A percentile compares a stretch with the other conserved stretches of the same genome.
Evolutionary conservation across 30 jellyfish, hydroid and myxozoan species (phyloP).

Genomic region (Pseudorhiza aurosa): DNA sequence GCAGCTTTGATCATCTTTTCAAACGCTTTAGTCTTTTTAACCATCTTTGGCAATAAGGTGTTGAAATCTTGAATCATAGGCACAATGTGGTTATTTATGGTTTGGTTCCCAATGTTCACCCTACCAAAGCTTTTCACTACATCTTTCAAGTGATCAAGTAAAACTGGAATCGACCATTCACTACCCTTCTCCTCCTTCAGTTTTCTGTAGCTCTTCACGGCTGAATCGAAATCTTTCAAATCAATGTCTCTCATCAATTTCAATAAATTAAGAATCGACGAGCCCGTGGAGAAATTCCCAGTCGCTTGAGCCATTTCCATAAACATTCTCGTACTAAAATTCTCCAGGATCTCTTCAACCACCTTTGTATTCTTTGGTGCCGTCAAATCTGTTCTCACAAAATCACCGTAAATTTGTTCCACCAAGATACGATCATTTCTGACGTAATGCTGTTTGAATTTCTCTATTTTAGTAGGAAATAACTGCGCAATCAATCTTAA

Average conservation of each 20-base stretch:
- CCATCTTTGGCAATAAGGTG: constrained; percentile 22
- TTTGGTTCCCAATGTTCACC: constrained; percentile 28
- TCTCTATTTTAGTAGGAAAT: constrained; percentile 22
- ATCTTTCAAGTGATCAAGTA: constrained; percentile 32
- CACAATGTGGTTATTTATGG: constrained; percentile 43
- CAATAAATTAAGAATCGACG: constrained; percentile 40
- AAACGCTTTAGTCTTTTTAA: background rate
- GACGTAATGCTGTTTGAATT: constrained; percentile 19
- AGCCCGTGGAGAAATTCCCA: constrained; percentile 60
- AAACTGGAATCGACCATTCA: constrained; percentile 44
- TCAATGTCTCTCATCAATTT: constrained; percentile 52
- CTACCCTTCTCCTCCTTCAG: constrained; percentile 42
- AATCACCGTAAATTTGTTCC: constrained; percentile 53
- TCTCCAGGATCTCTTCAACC: constrained; percentile 13
- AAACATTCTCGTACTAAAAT: constrained; percentile 20
- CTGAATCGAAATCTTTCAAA: constrained; percentile 56
- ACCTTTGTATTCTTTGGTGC: constrained; percentile 2
- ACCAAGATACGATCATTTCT: constrained; percentile 6
- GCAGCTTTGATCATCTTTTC: background rate
- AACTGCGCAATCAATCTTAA: constrained; percentile 48
- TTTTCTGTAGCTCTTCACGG: constrained; percentile 37
- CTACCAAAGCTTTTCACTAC: constrained; percentile 57
- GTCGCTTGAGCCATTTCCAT: constrained; percentile 58
- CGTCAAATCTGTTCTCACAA: constrained; percentile 32
- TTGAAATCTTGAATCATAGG: constrained; percentile 48